Evolutionary conservation across 2,888 invertebrate species (phyloP).

Genomic region (Cheilosia impressa): DNA sequence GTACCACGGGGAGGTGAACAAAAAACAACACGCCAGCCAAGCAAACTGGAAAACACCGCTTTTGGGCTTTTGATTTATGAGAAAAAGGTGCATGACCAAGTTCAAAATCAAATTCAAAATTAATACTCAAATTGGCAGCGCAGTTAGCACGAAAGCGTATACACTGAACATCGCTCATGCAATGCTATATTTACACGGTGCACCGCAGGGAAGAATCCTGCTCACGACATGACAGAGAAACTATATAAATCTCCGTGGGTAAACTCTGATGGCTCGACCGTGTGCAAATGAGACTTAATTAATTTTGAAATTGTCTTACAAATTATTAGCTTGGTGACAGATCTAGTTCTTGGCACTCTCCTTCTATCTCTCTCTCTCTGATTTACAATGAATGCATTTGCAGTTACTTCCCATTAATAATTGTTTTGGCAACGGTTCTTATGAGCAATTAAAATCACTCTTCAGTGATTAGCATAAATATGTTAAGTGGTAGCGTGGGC

Average conservation of each 20-base stretch:
- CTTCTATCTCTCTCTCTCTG: conserved; percentile 20
- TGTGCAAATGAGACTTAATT: conserved; percentile 69
- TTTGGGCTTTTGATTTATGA: conserved; percentile 71
- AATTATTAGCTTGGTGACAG: conserved; percentile 29
- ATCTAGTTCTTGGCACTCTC: conserved; percentile 15
- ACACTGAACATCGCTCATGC: conserved; percentile 31
- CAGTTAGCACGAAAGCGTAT: conserved; percentile 63
- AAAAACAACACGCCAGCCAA: not conserved
- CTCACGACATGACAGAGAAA: conserved; percentile 68
- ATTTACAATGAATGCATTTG: conserved; percentile 35
- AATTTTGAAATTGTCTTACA: conserved; percentile 57
- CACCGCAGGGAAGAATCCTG: conserved; percentile 52
- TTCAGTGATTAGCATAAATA: conserved; percentile 3
- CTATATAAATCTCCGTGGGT: not conserved
- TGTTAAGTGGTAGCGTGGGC: conserved; percentile 45
- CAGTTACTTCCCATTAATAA: conserved; percentile 36
- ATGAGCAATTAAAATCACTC: conserved; percentile 36
- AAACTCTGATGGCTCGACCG: conserved; percentile 27
- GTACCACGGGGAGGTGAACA: not conserved
- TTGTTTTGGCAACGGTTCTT: conserved; percentile 56
- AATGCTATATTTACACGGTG: conserved; percentile 21
- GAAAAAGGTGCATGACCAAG: conserved; percentile 73
- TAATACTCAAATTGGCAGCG: conserved; percentile 68
- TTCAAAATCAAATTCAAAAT: conserved; percentile 74
- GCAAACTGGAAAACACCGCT: conserved; percentile 45